A percentile compares a stretch with the other conserved stretches of the same genome.
Conservation (phyloP, 2,113 vertebrate genomes). For the Laterallus jamaicensis region DNA sequence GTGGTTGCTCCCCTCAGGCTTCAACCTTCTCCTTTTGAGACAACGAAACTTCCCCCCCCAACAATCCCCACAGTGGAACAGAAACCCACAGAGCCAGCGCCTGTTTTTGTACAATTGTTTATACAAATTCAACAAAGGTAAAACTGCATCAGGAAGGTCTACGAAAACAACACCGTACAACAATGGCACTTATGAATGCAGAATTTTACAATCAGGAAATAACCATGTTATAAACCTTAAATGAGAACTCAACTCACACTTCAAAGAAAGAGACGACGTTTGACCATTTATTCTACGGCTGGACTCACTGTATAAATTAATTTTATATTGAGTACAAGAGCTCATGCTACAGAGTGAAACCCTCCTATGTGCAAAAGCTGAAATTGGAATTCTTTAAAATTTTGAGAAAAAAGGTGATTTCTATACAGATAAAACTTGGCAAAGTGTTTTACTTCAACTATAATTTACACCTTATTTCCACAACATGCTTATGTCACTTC, state of each 20-base stretch:
- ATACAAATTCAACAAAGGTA: constrained; percentile 85
- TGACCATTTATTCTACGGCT: constrained; percentile 74
- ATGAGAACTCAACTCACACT: constrained; percentile 74
- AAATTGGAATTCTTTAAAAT: constrained; percentile 65
- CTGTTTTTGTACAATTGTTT: constrained; percentile 80
- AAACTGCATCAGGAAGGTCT: constrained; percentile 76
- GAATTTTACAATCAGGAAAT: constrained; percentile 74
- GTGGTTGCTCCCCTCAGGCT: not conserved
- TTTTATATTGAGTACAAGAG: constrained; percentile 71
- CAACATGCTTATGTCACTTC: constrained; percentile 78
- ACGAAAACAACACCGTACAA: constrained; percentile 79
- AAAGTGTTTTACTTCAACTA: constrained; percentile 69
- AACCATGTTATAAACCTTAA: constrained; percentile 72
- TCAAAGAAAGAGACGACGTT: constrained; percentile 68
- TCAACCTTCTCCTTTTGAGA: too few relatives aligned
- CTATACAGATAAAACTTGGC: constrained; percentile 74
- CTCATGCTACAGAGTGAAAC: constrained; percentile 75
- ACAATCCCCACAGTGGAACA: not conserved
- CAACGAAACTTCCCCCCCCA: too few relatives aligned
- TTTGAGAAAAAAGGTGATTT: constrained; percentile 73
- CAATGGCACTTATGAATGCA: constrained; percentile 82
- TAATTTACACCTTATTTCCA: constrained; percentile 75
- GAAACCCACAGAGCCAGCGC: constrained; percentile 50
- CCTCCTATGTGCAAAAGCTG: constrained; percentile 77
- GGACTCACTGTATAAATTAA: constrained; percentile 74